Percentiles rank a stretch among this genome's conserved stretches.
Conservation (phyloP, 2,113 vertebrate species). For the Tretioscincus oriximinensis region DNA sequence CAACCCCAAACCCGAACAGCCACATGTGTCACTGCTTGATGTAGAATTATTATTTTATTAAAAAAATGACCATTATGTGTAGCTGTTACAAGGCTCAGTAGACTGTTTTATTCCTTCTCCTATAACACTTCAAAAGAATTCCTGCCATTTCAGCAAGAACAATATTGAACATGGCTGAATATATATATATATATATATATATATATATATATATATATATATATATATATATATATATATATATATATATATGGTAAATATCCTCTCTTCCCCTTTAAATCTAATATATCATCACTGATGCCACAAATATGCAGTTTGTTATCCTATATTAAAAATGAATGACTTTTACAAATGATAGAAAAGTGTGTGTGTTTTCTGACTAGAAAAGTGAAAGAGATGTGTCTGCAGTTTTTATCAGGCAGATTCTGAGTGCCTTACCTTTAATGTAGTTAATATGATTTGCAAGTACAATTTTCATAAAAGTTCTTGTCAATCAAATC, state of each 20-base stretch:
- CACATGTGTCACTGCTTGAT: neutral
- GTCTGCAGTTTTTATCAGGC: neutral
- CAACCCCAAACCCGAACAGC: no score
- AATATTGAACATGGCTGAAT: neutral
- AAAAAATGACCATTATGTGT: neutral
- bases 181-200: no score
- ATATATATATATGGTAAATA: no score
- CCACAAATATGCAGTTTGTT: conserved; percentile 8
- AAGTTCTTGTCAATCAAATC: neutral
- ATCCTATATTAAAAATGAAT: conserved; percentile 6
- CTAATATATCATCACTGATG: neutral
- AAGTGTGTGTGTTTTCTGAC: neutral
- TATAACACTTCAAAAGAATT: neutral
- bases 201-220: no score
- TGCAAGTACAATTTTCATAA: conserved; percentile 20
- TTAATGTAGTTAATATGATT: conserved; percentile 20
- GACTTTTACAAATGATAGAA: conserved; percentile 7
- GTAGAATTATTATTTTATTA: no score
- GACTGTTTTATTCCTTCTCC: neutral
- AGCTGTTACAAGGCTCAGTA: neutral
- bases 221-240: no score
- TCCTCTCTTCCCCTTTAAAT: neutral
- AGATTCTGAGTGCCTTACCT: neutral
- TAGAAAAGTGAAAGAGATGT: conserved; percentile 10
- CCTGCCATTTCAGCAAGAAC: neutral